Conservation (phyloP, 2,888 invertebrate species). For the Parascotia fuliginaria region DNA sequence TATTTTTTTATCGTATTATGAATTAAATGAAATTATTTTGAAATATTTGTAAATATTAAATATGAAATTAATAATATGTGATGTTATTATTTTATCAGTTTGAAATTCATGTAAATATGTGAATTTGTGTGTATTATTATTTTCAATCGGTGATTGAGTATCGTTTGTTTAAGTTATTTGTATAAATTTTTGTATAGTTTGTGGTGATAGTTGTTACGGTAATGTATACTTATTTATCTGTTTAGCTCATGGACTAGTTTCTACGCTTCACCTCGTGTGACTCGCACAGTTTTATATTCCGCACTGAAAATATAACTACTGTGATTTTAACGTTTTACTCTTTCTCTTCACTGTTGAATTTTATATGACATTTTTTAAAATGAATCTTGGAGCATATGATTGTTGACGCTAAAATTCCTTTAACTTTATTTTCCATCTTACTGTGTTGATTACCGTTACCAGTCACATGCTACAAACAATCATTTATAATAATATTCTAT, state of each 20-base stretch:
- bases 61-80: slow-evolving; percentile 53
- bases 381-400: slow-evolving; percentile 22
- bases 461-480: slow-evolving; percentile 20
- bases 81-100: slow-evolving; percentile 67
- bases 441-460: background rate
- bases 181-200: slow-evolving; percentile 61
- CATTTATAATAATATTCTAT: slow-evolving; percentile 28
- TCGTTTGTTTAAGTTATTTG: slow-evolving; percentile 71
- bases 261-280: slow-evolving; percentile 43
- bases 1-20: slow-evolving; percentile 36
- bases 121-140: slow-evolving; percentile 72
- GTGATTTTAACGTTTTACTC: slow-evolving; percentile 47
- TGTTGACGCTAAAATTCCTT: background rate
- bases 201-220: slow-evolving; percentile 22
- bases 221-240: slow-evolving; percentile 58
- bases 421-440: background rate
- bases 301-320: slow-evolving; percentile 53
- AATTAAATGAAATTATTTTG: slow-evolving; percentile 29
- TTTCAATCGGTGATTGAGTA: slow-evolving; percentile 64
- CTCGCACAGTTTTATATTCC: slow-evolving; percentile 58
- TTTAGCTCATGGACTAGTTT: slow-evolving; percentile 57
- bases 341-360: slow-evolving; percentile 41
- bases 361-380: slow-evolving; percentile 39
- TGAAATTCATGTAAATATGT: slow-evolving; percentile 78
- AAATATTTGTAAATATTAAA: background rate